These are phyloP conservation scores for Steinernema hermaphroditum DNA, from an alignment of 2,888 invertebrate species.

Conservation along the genomic window DNA sequence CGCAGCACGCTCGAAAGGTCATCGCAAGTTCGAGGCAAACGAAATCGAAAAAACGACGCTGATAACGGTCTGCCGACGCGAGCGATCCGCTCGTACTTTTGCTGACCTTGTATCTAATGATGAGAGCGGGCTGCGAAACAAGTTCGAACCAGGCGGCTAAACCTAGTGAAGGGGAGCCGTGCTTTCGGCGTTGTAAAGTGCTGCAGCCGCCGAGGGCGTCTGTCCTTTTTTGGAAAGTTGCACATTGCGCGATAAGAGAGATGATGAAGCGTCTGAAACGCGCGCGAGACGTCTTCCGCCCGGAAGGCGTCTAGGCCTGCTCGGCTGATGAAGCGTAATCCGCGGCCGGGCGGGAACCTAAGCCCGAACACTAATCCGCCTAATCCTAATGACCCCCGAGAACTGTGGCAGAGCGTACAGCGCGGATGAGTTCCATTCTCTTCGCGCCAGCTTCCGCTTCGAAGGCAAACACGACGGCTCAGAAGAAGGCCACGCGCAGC, in stretches of 20 bases:
- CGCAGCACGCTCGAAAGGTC: constrained; percentile 20
- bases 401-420: neutral
- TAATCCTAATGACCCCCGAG: constrained; percentile 26
- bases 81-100: constrained; percentile 8
- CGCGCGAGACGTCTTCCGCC: no score
- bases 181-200: constrained; percentile 29
- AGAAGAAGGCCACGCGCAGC: neutral
- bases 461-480: constrained; percentile 24
- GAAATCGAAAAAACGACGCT: constrained; percentile 20
- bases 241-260: neutral
- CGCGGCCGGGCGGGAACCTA: neutral
- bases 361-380: constrained; percentile 28
- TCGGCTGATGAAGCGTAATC: constrained; percentile 25
- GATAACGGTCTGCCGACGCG: constrained; percentile 16
- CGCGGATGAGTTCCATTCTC: constrained; percentile 15
- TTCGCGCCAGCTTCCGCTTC: constrained; percentile 28
- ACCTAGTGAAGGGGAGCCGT: constrained; percentile 7
- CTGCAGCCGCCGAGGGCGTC: constrained; percentile 14
- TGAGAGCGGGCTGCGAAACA: constrained; percentile 23
- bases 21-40: constrained; percentile 29
- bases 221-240: constrained; percentile 31
- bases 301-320: neutral
- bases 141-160: constrained; percentile 31
- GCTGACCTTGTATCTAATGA: constrained; percentile 6
- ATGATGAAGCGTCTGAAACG: constrained; percentile 28